Percentiles rank a stretch among this genome's conserved stretches.
Evolutionary conservation across 2,797 vertebrate genomes (phyloP).

Genomic region (Picus viridis): DNA sequence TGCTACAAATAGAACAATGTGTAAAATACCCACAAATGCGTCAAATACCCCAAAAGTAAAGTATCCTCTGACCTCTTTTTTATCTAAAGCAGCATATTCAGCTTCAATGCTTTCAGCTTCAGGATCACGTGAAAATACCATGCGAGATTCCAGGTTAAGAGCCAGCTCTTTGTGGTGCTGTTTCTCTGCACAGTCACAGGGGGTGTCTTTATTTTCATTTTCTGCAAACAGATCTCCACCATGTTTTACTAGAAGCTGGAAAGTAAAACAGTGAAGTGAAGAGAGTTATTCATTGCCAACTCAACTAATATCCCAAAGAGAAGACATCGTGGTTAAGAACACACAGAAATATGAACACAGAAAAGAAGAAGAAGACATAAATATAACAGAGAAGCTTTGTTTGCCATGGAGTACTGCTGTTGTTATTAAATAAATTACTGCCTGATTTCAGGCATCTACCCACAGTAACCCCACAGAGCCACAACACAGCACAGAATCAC

Average conservation of each 20-base stretch:
- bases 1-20: background rate
- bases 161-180: constrained; percentile 98
- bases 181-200: constrained; percentile 98
- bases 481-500: too few species aligned
- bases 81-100: constrained; percentile 96
- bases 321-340: background rate
- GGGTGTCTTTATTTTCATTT: constrained; percentile 97
- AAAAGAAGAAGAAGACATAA: background rate
- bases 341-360: background rate
- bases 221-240: constrained; percentile 95
- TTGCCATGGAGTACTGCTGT: background rate
- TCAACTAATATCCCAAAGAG: background rate
- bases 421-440: background rate
- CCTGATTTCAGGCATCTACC: background rate
- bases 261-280: constrained; percentile 34
- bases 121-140: constrained; percentile 97
- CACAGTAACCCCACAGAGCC: too few species aligned
- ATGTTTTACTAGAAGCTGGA: constrained; percentile 91
- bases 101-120: constrained; percentile 95
- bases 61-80: constrained; percentile 88
- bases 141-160: constrained; percentile 97
- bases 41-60: background rate
- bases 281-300: constrained; percentile 7
- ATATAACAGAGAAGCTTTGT: background rate
- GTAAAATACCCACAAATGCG: background rate